These are phyloP conservation scores for Brachionus manjavacas DNA, from an alignment of 1,140 invertebrate genomes.

Conservation along the genomic window DNA sequence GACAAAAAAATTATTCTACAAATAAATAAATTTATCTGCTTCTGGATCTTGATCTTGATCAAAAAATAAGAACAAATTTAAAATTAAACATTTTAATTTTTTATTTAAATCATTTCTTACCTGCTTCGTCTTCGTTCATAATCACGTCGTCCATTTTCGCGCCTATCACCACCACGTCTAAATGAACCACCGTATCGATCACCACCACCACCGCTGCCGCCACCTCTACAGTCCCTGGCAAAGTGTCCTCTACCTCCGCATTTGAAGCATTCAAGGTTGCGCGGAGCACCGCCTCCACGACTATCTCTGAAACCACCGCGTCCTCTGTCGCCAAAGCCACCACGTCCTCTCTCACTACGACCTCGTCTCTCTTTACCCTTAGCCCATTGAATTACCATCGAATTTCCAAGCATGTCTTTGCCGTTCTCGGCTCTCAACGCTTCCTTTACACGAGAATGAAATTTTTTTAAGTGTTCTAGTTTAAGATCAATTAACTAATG, in stretches of 20 bases:
- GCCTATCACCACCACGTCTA: not conserved
- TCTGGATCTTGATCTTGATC: conserved; percentile 23
- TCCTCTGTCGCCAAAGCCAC: not conserved
- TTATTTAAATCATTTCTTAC: not conserved
- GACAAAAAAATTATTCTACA: not conserved
- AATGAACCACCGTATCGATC: not conserved
- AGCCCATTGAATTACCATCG: conserved; percentile 59
- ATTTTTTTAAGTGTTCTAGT: conserved; percentile 32
- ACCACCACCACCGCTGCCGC: not conserved
- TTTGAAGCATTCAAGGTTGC: conserved; percentile 66
- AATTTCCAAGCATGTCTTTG: conserved; percentile 55
- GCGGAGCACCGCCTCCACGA: conserved; percentile 15
- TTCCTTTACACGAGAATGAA: conserved; percentile 51
- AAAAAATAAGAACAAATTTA: not conserved
- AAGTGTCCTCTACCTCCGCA: conserved; percentile 63
- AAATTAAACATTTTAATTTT: too few relatives aligned
- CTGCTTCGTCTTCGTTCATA: conserved; percentile 11
- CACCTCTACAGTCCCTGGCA: not conserved
- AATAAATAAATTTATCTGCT: not conserved
- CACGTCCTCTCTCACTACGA: not conserved
- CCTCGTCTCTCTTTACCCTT: conserved; percentile 48
- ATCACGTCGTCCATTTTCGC: conserved; percentile 5
- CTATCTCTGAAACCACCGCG: not conserved
- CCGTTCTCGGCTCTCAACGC: conserved; percentile 60
- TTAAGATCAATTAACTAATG: not conserved